Percentiles rank a stretch among this genome's conserved stretches.
phyloP scores from a whole-genome alignment of 2,888 invertebrate species.

The Microctonus hyperodae region DNA sequence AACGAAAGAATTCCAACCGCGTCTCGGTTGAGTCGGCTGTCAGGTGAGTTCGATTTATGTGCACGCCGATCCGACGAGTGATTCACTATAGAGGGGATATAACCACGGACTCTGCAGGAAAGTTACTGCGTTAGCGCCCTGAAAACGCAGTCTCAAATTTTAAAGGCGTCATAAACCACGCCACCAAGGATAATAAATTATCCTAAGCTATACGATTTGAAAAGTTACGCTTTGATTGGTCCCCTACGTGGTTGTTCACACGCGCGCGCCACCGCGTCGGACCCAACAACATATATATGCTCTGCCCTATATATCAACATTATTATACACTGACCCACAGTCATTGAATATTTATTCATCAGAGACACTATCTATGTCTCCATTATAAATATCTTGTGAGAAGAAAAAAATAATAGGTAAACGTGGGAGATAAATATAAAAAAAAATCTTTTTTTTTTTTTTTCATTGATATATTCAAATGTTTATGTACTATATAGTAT shows the following conservation, averaged over 20 bases:
- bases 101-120: slow-evolving; percentile 33
- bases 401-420: background rate
- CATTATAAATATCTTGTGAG: background rate
- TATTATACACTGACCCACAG: slow-evolving; percentile 29
- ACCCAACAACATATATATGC: background rate
- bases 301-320: slow-evolving; percentile 16
- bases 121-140: slow-evolving; percentile 36
- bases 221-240: slow-evolving; percentile 35
- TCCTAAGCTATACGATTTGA: slow-evolving; percentile 39
- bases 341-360: slow-evolving; percentile 33
- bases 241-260: too few relatives aligned
- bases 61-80: slow-evolving; percentile 42
- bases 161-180: slow-evolving; percentile 43
- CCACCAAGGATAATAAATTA: slow-evolving; percentile 45
- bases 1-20: slow-evolving; percentile 38
- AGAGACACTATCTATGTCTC: background rate
- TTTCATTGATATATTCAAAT: too few relatives aligned
- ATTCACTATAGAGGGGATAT: slow-evolving; percentile 38
- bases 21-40: slow-evolving; percentile 41
- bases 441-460: too few relatives aligned
- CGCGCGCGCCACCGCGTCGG: background rate
- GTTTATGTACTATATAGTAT: too few relatives aligned
- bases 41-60: slow-evolving; percentile 44
- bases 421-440: background rate
- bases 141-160: slow-evolving; percentile 37